Conservation (phyloP, 2,888 invertebrate species). For the Pollenia angustigena region DNA sequence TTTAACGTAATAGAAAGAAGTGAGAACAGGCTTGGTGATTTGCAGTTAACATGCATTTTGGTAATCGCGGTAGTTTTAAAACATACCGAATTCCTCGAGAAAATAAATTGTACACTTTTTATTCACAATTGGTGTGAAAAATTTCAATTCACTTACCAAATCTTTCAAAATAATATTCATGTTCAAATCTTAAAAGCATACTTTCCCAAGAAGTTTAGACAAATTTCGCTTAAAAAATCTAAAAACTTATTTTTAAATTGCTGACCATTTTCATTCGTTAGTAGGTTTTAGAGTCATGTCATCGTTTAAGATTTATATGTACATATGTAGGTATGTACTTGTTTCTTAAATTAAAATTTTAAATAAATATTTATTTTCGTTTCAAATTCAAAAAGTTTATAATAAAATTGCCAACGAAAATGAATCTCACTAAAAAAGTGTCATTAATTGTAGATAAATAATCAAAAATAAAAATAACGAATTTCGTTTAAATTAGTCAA, state of each 20-base stretch:
- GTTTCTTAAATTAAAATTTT: conserved; percentile 11
- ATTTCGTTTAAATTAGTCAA: conserved; percentile 51
- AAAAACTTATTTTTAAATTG: conserved; percentile 11
- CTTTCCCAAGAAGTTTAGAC: not conserved
- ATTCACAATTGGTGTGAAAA: no score
- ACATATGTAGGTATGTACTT: no score
- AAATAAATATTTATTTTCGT: conserved; percentile 16
- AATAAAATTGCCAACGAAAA: not conserved
- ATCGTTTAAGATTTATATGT: conserved; percentile 14
- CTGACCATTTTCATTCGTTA: not conserved
- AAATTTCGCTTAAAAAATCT: not conserved
- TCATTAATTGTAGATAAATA: conserved; percentile 51
- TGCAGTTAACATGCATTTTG: no score
- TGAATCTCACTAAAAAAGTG: conserved; percentile 25
- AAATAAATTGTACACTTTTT: no score
- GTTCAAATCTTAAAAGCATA: no score
- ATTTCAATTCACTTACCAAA: no score
- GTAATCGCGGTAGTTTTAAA: no score
- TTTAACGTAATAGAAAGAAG: no score
- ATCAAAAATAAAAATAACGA: conserved; percentile 31
- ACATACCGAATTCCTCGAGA: no score
- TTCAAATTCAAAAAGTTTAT: conserved; percentile 14
- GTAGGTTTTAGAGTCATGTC: not conserved
- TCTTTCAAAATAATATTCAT: no score
- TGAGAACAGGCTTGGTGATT: no score